Base-by-base conservation (phyloP, 2,888 invertebrate genomes). In the Cataglyphis albicans region DNA sequence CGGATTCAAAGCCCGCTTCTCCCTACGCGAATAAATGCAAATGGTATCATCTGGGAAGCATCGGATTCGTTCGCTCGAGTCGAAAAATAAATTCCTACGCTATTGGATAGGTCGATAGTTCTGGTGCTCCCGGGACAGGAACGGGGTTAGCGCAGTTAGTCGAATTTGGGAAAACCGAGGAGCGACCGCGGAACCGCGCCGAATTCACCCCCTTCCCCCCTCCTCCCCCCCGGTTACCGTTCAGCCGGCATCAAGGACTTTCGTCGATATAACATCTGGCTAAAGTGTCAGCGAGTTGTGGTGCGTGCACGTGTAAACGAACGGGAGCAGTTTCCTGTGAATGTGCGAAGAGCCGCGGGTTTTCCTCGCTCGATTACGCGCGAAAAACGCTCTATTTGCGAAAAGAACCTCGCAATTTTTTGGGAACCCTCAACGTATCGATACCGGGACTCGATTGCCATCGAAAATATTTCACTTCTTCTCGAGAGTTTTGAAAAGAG, bases 191-290 rank as follows among this genome's bases (percentile, higher is more conserved):
- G 76, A 65, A 63, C 32, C 68, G 12, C 21, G 12, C 21, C 61
- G 75, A 80, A 81, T 78, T 82, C 72, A 75, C 64, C 48, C 70
- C 67, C 25, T 25, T 1, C 25, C 1, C 25, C 25, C 25, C 25
- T 25, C 25, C 25, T 25, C 25, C 25, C 25, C 25, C 25, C 25
- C 25, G 0, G 35, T 89, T 83, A 82, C 32, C 32, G 4, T 32
- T 32, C 82, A 52, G 52, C 25, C 73, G 86, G 65, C 81, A 88
- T 86, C 89, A 86, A 85, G 88, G 86, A 84, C 81, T 63, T 84
- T 75, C 57, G 78, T 63, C 83, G 70, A 82, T 84, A 84, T 82
- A 82, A 87, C 64, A 29, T 67, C 52, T 35, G 64, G 55, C 68
- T 15, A 61, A 55, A 72, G 65, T 57, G 81, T 48, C 64, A 63